Conservation (phyloP, 2,113 vertebrate genomes). For the Marcusenius ussheri region DNA sequence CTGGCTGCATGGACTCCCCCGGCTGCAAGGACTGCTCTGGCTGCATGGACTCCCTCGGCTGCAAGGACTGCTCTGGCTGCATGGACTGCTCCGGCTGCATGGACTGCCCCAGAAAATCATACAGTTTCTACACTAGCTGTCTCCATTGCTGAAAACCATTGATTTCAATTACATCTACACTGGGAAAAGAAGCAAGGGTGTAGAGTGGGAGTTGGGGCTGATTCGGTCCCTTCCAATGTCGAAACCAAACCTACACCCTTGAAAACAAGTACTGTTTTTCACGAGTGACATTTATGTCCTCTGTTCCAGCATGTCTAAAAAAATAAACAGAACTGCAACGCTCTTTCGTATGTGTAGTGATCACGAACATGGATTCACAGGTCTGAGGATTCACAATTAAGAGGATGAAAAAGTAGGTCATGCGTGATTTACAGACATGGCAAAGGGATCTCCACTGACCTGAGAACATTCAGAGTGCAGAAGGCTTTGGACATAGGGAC, state of each 20-base stretch:
- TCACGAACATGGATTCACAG: background rate
- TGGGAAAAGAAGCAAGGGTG: background rate
- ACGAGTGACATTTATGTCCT: background rate
- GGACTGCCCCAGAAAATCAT: background rate
- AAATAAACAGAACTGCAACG: background rate
- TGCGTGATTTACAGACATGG: background rate
- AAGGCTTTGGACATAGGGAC: background rate
- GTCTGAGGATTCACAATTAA: background rate
- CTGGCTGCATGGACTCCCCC: too few relatives aligned
- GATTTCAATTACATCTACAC: background rate
- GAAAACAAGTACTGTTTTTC: background rate
- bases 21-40: constrained; percentile 36
- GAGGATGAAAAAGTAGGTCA: background rate
- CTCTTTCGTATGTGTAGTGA: background rate
- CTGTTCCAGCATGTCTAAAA: background rate
- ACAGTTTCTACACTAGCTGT: background rate
- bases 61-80: background rate
- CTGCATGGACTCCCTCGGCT: background rate
- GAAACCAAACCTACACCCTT: background rate
- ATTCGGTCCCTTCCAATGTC: background rate
- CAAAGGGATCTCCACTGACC: background rate
- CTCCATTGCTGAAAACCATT: background rate
- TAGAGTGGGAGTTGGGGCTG: background rate
- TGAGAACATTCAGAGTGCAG: background rate
- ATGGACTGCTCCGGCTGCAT: background rate